Evolutionary conservation across 2,113 vertebrate genomes (phyloP), one percentile per base, ranked within the genome.

Genomic region (Psilopsiagon aurifrons): DNA sequence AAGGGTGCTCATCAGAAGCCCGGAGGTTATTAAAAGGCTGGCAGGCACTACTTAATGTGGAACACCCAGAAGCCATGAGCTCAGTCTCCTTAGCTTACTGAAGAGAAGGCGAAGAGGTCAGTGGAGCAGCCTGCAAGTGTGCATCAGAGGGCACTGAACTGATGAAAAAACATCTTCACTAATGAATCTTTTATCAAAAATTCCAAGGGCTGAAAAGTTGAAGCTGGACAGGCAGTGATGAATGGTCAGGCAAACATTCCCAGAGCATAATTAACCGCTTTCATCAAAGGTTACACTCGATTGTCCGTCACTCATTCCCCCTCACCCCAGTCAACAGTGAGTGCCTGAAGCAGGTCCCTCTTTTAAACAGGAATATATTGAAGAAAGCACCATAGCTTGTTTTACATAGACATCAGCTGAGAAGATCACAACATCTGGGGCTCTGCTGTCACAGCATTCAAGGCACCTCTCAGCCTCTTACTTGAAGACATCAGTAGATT

Each of bases 391-490:
- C 39, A 19, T 0, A 6, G 35, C 19, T 79, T 71, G 39, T 63
- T 37, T 52, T 6, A 81, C 6, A 1, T 6, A 11, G 66, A 57
- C 63, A 37, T 86, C 67, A 77, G 76, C 2, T 0, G 4, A 95
- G 66, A 41, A 68, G 86, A 85, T 20, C 52, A 39, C 86, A 59
- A 27, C 43, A 41, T 10, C 64, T 35, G 43, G 25, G 37, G 76
- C 35, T n/a, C 37, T 75, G 70, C n/a, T 15, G 11, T 10, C 3
- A 1, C n/a, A 29, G 2, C 20, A 3, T 7, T 20, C 52, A 4
- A n/a, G 4, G 46, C 59, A 49, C 7, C 33, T 41, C 59, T 11
- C 23, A 8, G 68, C 49, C 29, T 64, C 44, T 24, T 12, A 17
- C 18, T 7, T 0, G 22, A 70, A 62, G 47, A 47, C 52, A 28